phyloP scores from a whole-genome alignment of 2,888 invertebrate species.

The Notodonta ziczac region DNA sequence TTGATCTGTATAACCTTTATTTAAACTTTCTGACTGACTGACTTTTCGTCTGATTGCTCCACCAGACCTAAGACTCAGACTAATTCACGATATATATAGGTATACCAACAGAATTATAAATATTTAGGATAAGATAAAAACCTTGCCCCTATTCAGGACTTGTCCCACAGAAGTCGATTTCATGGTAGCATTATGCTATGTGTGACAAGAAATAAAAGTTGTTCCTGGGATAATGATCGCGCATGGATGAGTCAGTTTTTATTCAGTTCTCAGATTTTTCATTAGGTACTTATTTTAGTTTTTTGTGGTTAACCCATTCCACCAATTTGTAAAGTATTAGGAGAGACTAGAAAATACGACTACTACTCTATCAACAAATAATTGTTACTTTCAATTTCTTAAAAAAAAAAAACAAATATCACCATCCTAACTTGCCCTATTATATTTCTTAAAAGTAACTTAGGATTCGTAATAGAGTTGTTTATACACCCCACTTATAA shows the following conservation, averaged over 20 bases:
- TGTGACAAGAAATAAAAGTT: constrained; percentile 68
- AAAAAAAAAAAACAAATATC: not conserved
- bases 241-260: constrained; percentile 56
- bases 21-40: no score
- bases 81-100: no score
- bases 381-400: no score
- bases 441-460: constrained; percentile 12
- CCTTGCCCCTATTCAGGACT: constrained; percentile 10
- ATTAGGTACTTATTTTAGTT: constrained; percentile 24
- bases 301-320: no score
- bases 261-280: constrained; percentile 44
- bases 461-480: constrained; percentile 12
- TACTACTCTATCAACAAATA: no score
- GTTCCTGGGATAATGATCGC: constrained; percentile 59
- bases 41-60: no score
- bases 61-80: no score
- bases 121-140: no score
- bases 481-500: constrained; percentile 22
- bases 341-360: no score
- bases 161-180: not conserved
- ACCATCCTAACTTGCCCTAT: not conserved
- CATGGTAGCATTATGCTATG: constrained; percentile 16
- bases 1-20: no score
- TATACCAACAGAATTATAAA: no score
- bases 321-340: no score